Percentiles rank a stretch among this genome's conserved stretches.
Conservation (phyloP, 2,797 vertebrate species). For the Diplodus sargus region DNA sequence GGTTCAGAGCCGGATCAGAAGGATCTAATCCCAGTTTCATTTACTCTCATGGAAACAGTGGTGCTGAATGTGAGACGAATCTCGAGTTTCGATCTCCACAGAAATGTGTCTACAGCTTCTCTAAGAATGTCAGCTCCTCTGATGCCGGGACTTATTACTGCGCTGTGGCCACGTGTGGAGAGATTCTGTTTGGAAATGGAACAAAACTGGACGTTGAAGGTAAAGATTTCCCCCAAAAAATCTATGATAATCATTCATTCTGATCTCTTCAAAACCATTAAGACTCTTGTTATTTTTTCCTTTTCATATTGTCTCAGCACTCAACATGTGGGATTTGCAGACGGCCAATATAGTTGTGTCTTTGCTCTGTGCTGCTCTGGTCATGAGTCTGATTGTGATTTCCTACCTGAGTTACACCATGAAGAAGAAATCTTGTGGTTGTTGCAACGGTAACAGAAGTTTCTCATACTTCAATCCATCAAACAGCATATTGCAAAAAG, state of each 20-base stretch:
- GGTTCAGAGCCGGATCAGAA: no score
- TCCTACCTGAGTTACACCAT: conserved; percentile 10
- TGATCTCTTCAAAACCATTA: not conserved
- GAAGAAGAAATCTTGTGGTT: not conserved
- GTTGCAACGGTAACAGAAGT: not conserved
- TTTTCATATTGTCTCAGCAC: not conserved
- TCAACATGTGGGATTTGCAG: accelerated
- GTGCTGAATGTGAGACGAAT: no score
- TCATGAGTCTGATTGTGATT: conserved; percentile 16
- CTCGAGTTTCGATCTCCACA: no score
- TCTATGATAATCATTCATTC: not conserved
- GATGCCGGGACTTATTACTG: no score
- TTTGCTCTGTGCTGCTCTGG: not conserved
- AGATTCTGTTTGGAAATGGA: not conserved
- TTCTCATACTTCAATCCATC: not conserved
- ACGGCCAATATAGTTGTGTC: not conserved
- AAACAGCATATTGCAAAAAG: not conserved
- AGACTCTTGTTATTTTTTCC: not conserved
- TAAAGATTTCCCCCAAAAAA: no score
- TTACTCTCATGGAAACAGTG: no score
- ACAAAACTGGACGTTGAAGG: no score
- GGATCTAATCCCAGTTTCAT: no score
- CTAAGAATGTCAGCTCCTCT: no score
- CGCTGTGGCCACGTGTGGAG: no score
- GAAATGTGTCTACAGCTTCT: no score